Evolutionary conservation across 2,888 invertebrate genomes (phyloP).

Genomic region (Atrina japonica): DNA sequence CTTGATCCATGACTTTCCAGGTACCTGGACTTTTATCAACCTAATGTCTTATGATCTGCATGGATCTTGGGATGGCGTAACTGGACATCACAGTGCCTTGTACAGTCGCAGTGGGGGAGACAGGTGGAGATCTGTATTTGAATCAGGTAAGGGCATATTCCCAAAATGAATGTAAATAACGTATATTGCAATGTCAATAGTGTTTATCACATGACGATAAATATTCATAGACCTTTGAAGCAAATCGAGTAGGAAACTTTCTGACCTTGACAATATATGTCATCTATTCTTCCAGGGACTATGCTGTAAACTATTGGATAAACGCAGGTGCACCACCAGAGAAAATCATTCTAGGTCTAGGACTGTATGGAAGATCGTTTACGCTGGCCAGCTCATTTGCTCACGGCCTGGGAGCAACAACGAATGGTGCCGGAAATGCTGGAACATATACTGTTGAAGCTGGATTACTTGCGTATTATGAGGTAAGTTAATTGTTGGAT

Average conservation of each 20-base stretch:
- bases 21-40: slow-evolving; percentile 67
- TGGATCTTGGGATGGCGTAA: slow-evolving; percentile 72
- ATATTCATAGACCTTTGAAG: no score
- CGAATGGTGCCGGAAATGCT: no score
- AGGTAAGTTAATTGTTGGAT: slow-evolving; percentile 10
- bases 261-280: no score
- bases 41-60: slow-evolving; percentile 76
- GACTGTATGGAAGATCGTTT: slow-evolving; percentile 35
- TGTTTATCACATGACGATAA: no score
- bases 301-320: slow-evolving; percentile 29
- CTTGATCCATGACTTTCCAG: slow-evolving; percentile 43
- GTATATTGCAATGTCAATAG: no score
- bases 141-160: slow-evolving; percentile 27
- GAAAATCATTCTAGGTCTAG: slow-evolving; percentile 33
- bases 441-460: slow-evolving; percentile 20
- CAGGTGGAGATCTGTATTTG: slow-evolving; percentile 47
- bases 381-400: slow-evolving; percentile 13
- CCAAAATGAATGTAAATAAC: no score
- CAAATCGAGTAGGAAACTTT: no score
- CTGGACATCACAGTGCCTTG: slow-evolving; percentile 76
- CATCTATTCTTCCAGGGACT: slow-evolving; percentile 19
- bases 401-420: no score
- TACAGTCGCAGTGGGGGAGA: slow-evolving; percentile 50
- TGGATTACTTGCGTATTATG: slow-evolving; percentile 28
- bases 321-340: slow-evolving; percentile 27